Evolutionary conservation across 2,113 vertebrate species (phyloP).

Genomic region (Calidris pugnax): DNA sequence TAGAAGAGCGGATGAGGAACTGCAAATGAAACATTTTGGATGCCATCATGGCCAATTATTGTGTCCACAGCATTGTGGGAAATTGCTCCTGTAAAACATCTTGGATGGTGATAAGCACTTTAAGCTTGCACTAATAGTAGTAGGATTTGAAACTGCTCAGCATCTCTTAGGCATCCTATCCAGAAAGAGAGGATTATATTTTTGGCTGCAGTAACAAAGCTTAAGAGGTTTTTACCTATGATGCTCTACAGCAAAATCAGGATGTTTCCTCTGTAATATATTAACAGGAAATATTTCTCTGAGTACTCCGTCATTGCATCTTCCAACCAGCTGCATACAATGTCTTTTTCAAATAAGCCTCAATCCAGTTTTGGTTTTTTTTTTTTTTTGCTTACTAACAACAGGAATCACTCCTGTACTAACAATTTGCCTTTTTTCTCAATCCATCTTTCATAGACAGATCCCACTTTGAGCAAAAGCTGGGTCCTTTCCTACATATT

Average conservation of each 20-base stretch:
- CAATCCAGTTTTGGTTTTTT: neutral
- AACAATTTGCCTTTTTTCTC: neutral
- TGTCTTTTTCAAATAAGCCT: neutral
- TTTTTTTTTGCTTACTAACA: neutral
- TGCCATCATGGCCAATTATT: neutral
- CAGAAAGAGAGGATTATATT: slow-evolving; percentile 20
- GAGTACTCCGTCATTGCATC: neutral
- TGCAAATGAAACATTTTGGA: neutral
- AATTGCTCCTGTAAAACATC: neutral
- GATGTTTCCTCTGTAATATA: neutral
- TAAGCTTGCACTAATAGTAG: neutral
- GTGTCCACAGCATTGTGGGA: neutral
- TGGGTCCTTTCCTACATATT: neutral
- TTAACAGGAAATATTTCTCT: neutral
- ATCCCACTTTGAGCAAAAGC: neutral
- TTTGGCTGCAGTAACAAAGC: neutral
- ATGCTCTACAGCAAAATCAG: neutral
- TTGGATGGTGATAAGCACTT: neutral
- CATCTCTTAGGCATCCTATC: neutral
- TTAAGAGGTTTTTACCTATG: neutral
- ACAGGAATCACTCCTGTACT: neutral
- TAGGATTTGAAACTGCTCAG: slow-evolving; percentile 22
- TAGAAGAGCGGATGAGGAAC: neutral
- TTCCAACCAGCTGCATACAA: neutral
- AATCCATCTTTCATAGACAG: neutral